Conservation (phyloP, 2,113 vertebrate species). For the Bungarus multicinctus region DNA sequence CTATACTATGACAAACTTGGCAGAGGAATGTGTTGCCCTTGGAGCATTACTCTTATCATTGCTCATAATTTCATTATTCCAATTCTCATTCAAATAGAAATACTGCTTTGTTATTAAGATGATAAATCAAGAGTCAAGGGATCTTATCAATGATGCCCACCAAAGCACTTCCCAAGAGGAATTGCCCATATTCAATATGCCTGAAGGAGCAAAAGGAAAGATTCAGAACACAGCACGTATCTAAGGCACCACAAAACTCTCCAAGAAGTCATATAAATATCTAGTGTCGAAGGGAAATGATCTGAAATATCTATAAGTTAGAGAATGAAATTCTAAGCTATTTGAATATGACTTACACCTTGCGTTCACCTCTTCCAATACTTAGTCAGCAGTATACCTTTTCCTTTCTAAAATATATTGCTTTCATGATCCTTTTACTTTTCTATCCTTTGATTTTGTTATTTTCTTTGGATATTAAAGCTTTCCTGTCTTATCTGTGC, state of each 20-base stretch:
- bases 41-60: not conserved
- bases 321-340: not conserved
- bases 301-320: not conserved
- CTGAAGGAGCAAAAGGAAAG: not conserved
- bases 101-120: not conserved
- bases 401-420: not conserved
- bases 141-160: not conserved
- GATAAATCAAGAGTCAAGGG: not conserved
- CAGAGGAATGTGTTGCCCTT: not conserved
- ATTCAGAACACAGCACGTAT: not conserved
- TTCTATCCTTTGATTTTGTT: not conserved
- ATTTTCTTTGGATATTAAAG: not conserved
- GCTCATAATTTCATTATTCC: constrained; percentile 9
- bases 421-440: not conserved
- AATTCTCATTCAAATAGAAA: constrained; percentile 15
- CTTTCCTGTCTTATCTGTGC: not conserved
- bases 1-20: not conserved
- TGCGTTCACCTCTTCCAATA: not conserved
- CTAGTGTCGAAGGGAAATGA: not conserved
- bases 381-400: not conserved
- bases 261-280: not conserved
- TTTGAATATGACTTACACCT: not conserved
- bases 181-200: not conserved
- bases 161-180: not conserved
- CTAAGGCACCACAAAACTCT: not conserved